Percentiles rank a stretch among this genome's conserved stretches.
Evolutionary conservation across 2,113 vertebrate species (phyloP).

Genomic region (Nesoenas mayeri): DNA sequence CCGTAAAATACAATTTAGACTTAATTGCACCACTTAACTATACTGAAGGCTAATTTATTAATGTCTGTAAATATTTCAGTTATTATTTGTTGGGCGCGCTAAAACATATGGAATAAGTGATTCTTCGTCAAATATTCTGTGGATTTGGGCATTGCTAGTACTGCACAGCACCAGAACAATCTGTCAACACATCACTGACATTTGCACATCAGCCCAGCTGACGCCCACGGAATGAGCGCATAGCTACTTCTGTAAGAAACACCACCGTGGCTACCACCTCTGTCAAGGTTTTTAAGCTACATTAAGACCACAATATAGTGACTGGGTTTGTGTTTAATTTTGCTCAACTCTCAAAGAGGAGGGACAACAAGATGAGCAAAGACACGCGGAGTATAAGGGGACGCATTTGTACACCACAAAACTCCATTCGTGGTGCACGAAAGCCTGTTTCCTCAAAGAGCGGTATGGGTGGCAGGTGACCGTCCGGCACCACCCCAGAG

Average conservation of each 20-base stretch:
- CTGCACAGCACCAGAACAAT: not conserved
- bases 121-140: not conserved
- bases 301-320: not conserved
- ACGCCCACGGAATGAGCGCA: not conserved
- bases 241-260: not conserved
- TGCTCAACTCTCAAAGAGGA: not conserved
- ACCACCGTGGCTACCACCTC: not conserved
- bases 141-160: not conserved
- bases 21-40: not conserved
- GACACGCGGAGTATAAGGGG: rapidly evolving
- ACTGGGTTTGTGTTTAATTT: not conserved
- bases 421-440: rapidly evolving
- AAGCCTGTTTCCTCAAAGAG: too few species aligned
- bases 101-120: not conserved
- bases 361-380: rapidly evolving
- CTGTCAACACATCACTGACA: not conserved
- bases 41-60: not conserved
- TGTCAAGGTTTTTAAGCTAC: not conserved
- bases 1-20: not conserved
- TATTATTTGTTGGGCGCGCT: not conserved
- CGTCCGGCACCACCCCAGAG: too few species aligned
- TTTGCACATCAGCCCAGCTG: not conserved
- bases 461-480: too few species aligned
- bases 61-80: not conserved
- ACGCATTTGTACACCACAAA: rapidly evolving